Evolutionary conservation across 2,113 vertebrate genomes (phyloP).

Genomic region (Blennius ocellaris): DNA sequence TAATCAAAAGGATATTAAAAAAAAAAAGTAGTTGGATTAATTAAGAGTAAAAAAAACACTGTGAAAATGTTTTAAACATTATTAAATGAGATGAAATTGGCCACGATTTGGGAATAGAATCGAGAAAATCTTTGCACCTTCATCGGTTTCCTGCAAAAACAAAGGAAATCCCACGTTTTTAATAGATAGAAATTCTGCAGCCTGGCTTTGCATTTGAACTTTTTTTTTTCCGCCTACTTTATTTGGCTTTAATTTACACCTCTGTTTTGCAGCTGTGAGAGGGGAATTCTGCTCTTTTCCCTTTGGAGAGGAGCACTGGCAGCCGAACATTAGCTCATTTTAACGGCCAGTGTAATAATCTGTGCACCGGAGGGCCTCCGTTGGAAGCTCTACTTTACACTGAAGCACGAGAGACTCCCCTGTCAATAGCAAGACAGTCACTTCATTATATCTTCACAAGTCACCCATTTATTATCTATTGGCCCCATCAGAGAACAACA

Average conservation of each 20-base stretch:
- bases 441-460: conserved; percentile 80
- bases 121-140: neutral
- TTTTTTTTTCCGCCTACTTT: conserved; percentile 43
- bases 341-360: conserved; percentile 79
- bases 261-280: conserved; percentile 78
- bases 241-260: conserved; percentile 82
- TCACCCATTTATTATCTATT: conserved; percentile 70
- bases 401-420: conserved; percentile 63
- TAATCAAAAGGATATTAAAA: neutral
- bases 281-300: conserved; percentile 69
- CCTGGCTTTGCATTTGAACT: conserved; percentile 6
- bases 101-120: too few species aligned
- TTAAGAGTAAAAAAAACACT: too few species aligned
- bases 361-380: conserved; percentile 65
- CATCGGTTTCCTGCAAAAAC: conserved; percentile 27
- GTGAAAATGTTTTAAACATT: too few species aligned
- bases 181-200: conserved; percentile 41
- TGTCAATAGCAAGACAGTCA: conserved; percentile 75
- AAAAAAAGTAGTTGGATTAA: too few species aligned
- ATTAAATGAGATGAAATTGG: neutral
- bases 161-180: conserved; percentile 46
- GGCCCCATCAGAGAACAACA: conserved; percentile 58
- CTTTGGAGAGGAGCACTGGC: conserved; percentile 64
- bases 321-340: conserved; percentile 80
- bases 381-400: conserved; percentile 62